Evolutionary conservation across 2,797 vertebrate species (phyloP).

Genomic region (Atherinosoma microstoma): DNA sequence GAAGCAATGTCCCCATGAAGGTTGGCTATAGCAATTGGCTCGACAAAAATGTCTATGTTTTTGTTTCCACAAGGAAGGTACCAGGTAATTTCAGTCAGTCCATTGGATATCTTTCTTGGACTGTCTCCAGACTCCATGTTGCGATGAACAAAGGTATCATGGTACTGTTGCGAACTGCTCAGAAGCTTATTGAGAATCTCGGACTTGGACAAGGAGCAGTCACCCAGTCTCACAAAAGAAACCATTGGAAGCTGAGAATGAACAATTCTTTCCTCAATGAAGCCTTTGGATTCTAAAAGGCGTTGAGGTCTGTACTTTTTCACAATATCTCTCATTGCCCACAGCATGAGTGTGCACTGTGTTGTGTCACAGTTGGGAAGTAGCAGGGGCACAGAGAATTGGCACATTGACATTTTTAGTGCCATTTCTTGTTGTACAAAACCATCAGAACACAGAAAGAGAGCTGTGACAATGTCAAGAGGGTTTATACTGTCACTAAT

Average conservation of each 20-base stretch:
- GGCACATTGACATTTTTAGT: constrained; percentile 88
- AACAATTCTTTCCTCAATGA: constrained; percentile 81
- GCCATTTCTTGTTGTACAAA: constrained; percentile 86
- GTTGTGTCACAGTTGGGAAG: constrained; percentile 73
- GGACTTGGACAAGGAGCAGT: constrained; percentile 84
- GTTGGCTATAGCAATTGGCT: constrained; percentile 84
- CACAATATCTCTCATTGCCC: constrained; percentile 86
- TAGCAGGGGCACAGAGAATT: constrained; percentile 87
- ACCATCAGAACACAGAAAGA: constrained; percentile 83
- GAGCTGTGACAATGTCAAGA: constrained; percentile 83
- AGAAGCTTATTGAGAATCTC: constrained; percentile 84
- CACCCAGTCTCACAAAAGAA: constrained; percentile 78
- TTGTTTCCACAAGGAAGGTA: constrained; percentile 83
- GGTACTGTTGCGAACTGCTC: constrained; percentile 77
- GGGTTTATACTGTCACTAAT: constrained; percentile 60
- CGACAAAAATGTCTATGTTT: constrained; percentile 81
- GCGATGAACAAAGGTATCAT: constrained; percentile 79
- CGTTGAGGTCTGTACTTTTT: constrained; percentile 82
- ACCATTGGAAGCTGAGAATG: constrained; percentile 68
- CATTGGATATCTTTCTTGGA: constrained; percentile 73
- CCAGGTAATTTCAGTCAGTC: constrained; percentile 85
- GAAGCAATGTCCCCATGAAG: constrained; percentile 80
- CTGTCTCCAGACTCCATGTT: constrained; percentile 75
- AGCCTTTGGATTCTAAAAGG: constrained; percentile 68
- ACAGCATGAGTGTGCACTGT: constrained; percentile 81